Conservation (phyloP, 92 coral and sea anemone species). For the Heliopora coerulea region DNA sequence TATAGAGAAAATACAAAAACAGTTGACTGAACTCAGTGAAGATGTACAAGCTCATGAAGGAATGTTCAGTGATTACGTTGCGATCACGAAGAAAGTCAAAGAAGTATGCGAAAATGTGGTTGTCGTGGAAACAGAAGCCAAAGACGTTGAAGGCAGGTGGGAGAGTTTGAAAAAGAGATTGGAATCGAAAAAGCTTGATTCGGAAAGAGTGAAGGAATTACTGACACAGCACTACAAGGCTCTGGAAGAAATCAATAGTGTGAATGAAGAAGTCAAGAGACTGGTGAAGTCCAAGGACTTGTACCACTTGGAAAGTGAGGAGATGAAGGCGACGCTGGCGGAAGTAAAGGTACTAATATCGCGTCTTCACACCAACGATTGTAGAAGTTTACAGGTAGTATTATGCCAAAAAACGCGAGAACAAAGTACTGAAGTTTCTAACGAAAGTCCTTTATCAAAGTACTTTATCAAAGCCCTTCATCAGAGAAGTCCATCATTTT, state of each 20-base stretch:
- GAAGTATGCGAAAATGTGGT: conserved; percentile 84
- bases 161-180: conserved; percentile 64
- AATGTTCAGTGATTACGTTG: conserved; percentile 57
- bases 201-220: conserved; percentile 61
- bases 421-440: no score
- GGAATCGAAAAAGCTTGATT: conserved; percentile 61
- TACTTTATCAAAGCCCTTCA: no score
- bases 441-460: no score
- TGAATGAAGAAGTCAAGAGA: conserved; percentile 16
- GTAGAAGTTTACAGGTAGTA: no score
- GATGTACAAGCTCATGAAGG: conserved; percentile 34
- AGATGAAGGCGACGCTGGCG: conserved; percentile 63
- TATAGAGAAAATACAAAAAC: conserved; percentile 56
- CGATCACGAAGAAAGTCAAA: conserved; percentile 52
- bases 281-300: conserved; percentile 23
- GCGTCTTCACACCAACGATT: no score
- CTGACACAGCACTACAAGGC: conserved; percentile 61
- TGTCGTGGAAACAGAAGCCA: conserved; percentile 86
- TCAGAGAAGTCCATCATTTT: no score
- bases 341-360: conserved; percentile 70
- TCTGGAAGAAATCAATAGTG: conserved; percentile 59
- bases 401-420: no score
- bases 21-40: background rate
- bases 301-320: conserved; percentile 14
- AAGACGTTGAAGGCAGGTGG: conserved; percentile 90